phyloP scores from a whole-genome alignment of 1,140 invertebrate genomes.

The Mercenaria mercenaria region DNA sequence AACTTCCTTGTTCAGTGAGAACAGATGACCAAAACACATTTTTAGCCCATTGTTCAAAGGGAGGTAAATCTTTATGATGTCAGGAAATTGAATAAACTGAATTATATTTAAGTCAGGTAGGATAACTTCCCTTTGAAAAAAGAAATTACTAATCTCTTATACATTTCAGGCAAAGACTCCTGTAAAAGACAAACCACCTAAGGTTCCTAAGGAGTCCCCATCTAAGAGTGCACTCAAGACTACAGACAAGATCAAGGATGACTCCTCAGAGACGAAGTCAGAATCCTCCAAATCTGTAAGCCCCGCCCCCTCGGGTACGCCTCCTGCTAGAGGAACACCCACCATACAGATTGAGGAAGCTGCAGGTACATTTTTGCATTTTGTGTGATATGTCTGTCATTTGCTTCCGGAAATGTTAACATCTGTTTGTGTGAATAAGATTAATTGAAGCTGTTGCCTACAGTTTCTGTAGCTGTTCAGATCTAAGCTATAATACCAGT shows the following conservation, averaged over 20 bases:
- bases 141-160: background rate
- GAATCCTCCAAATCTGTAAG: slow-evolving; percentile 36
- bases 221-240: slow-evolving; percentile 28
- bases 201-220: slow-evolving; percentile 12
- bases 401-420: too few relatives aligned
- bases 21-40: background rate
- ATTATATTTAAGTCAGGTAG: too few relatives aligned
- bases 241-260: slow-evolving; percentile 38
- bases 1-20: background rate
- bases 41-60: background rate
- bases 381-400: too few relatives aligned
- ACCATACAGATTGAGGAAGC: slow-evolving; percentile 55
- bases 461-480: too few relatives aligned
- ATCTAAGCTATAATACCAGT: too few relatives aligned
- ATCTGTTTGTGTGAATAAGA: too few relatives aligned
- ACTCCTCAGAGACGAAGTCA: slow-evolving; percentile 32
- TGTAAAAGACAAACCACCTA: slow-evolving; percentile 51
- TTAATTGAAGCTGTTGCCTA: too few relatives aligned
- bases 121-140: too few relatives aligned
- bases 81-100: too few relatives aligned
- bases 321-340: slow-evolving; percentile 41
- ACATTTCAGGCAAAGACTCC: slow-evolving; percentile 62
- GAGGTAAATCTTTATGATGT: background rate
- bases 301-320: slow-evolving; percentile 62
- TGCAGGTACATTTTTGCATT: background rate